Evolutionary conservation across 64 coral and sea anemone species (phyloP).

Genomic region (Exaiptasia diaphana): DNA sequence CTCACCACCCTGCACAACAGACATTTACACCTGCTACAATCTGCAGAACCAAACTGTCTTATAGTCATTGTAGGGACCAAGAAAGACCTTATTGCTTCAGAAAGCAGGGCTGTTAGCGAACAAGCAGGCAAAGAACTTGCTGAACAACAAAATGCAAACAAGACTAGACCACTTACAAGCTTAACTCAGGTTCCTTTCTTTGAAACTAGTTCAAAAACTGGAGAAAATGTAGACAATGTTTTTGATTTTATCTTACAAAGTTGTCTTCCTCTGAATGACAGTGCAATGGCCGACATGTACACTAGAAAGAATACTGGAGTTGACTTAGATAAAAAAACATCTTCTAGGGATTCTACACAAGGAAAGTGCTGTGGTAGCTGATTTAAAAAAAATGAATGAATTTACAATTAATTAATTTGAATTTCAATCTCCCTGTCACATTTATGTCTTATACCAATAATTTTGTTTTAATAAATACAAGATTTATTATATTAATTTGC

Average conservation of each 20-base stretch:
- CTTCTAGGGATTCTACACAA: neutral
- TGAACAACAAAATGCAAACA: constrained; percentile 62
- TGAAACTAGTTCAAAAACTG: constrained; percentile 95
- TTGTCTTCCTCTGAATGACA: constrained; percentile 79
- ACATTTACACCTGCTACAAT: constrained; percentile 78
- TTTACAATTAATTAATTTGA: too few relatives aligned
- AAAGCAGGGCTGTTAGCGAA: constrained; percentile 30
- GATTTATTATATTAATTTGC: too few relatives aligned
- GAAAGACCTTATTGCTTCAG: constrained; percentile 61
- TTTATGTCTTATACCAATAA: too few relatives aligned
- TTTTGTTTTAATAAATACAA: too few relatives aligned
- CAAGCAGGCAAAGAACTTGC: constrained; percentile 59
- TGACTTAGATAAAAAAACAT: constrained; percentile 41
- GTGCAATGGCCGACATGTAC: constrained; percentile 36
- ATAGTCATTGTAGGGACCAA: constrained; percentile 82
- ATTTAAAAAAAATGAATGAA: too few relatives aligned
- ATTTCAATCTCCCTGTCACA: too few relatives aligned
- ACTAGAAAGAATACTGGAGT: constrained; percentile 25
- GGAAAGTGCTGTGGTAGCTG: neutral
- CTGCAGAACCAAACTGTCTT: constrained; percentile 79
- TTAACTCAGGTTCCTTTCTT: constrained; percentile 69
- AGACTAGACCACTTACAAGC: constrained; percentile 19
- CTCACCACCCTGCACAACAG: constrained; percentile 56
- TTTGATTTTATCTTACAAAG: constrained; percentile 86
- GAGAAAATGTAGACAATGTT: constrained; percentile 82